Evolutionary conservation across 2,797 vertebrate species (phyloP).

Genomic region (Karalla daura): DNA sequence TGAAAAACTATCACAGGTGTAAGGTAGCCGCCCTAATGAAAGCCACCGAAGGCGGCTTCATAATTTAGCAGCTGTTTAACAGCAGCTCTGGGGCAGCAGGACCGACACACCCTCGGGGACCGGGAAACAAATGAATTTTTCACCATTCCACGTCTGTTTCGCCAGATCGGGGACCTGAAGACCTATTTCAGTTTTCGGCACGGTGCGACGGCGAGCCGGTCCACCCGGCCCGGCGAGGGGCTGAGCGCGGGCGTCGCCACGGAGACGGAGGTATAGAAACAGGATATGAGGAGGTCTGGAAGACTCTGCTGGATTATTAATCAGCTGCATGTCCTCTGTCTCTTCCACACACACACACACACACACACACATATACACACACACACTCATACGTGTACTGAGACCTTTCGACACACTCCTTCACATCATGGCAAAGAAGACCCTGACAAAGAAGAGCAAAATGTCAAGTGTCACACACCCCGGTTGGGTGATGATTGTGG

Average conservation of each 20-base stretch:
- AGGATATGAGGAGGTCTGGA: conserved; percentile 71
- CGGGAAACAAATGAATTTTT: conserved; percentile 25
- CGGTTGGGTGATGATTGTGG: no score
- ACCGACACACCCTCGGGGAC: conserved; percentile 1
- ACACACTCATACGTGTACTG: neutral
- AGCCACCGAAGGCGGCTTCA: conserved; percentile 68
- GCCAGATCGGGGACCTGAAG: conserved; percentile 90
- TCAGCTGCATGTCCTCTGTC: conserved; percentile 74
- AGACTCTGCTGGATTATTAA: conserved; percentile 85
- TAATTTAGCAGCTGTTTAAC: conserved; percentile 77
- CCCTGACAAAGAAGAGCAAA: neutral
- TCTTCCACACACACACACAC: conserved; percentile 36
- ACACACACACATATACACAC: neutral
- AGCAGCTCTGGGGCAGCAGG: conserved; percentile 18
- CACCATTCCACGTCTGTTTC: conserved; percentile 49
- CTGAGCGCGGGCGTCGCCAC: conserved; percentile 89
- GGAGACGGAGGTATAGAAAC: conserved; percentile 92
- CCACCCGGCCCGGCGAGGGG: conserved; percentile 85
- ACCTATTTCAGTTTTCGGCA: conserved; percentile 94
- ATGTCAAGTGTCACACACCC: neutral
- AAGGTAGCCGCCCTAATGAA: conserved; percentile 72
- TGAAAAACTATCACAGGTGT: conserved; percentile 82
- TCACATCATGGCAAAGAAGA: neutral
- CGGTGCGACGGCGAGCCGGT: conserved; percentile 87
- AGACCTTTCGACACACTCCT: neutral